Evolutionary conservation across 1,140 invertebrate species (phyloP).

Genomic region (Drosophila virilis): DNA sequence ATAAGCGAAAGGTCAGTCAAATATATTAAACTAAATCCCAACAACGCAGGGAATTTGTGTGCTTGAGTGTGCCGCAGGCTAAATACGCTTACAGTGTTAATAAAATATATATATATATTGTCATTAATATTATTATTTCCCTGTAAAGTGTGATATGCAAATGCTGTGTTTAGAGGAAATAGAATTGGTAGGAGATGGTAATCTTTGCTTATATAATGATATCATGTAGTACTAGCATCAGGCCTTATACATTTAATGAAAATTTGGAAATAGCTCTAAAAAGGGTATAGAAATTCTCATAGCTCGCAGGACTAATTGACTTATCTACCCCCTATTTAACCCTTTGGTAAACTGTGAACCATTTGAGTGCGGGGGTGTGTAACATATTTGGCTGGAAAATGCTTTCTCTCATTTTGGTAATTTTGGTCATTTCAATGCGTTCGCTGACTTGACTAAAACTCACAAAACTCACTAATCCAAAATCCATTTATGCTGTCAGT

Average conservation of each 20-base stretch:
- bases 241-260: neutral
- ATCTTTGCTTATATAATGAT: too few species aligned
- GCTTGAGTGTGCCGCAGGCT: neutral
- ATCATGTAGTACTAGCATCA: too few species aligned
- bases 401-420: slow-evolving; percentile 18
- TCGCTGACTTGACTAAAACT: slow-evolving; percentile 78
- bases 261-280: neutral
- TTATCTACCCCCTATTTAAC: slow-evolving; percentile 29
- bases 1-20: slow-evolving; percentile 22
- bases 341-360: slow-evolving; percentile 30
- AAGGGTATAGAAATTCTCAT: slow-evolving; percentile 11
- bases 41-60: too few species aligned
- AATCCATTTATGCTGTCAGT: slow-evolving; percentile 83
- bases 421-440: slow-evolving; percentile 38
- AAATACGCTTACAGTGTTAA: neutral
- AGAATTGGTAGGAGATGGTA: too few species aligned
- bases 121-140: too few species aligned
- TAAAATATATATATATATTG: too few species aligned
- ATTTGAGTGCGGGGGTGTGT: slow-evolving; percentile 22
- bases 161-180: too few species aligned
- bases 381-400: slow-evolving; percentile 4
- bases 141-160: too few species aligned
- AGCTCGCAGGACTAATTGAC: slow-evolving; percentile 40
- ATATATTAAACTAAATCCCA: neutral
- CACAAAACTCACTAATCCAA: slow-evolving; percentile 57